These are phyloP conservation scores for Casuarius casuarius DNA, from an alignment of 2,113 vertebrate genomes.

Conservation along the genomic window DNA sequence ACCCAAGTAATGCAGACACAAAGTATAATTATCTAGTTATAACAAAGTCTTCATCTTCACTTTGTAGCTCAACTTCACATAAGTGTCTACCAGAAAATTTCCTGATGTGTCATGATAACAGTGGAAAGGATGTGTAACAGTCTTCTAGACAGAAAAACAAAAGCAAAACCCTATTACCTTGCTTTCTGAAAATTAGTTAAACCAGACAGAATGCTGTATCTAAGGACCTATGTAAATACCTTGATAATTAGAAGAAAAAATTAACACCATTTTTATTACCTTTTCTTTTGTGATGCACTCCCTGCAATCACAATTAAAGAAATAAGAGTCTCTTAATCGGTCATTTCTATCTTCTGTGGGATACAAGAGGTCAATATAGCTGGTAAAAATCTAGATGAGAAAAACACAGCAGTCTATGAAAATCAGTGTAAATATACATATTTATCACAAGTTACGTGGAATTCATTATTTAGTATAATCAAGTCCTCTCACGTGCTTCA, in stretches of 20 bases:
- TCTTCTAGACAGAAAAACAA: neutral
- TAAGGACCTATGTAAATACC: neutral
- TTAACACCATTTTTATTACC: slow-evolving; percentile 66
- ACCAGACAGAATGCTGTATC: neutral
- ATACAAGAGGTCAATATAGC: slow-evolving; percentile 96
- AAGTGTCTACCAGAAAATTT: neutral
- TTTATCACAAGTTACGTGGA: neutral
- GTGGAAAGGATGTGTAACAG: slow-evolving; percentile 1
- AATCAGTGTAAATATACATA: neutral
- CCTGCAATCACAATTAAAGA: slow-evolving; percentile 91
- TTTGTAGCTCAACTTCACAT: slow-evolving; percentile 11
- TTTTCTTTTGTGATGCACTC: slow-evolving; percentile 88
- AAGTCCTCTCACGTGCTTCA: neutral
- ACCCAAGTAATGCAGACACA: neutral
- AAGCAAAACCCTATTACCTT: neutral
- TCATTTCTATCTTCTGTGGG: slow-evolving; percentile 92
- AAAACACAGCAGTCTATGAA: neutral
- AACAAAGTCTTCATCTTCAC: slow-evolving; percentile 1
- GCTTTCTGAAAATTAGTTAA: neutral
- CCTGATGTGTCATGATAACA: neutral
- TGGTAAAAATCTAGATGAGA: slow-evolving; percentile 87
- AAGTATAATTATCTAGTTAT: neutral
- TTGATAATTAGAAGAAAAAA: neutral
- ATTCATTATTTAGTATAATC: neutral
- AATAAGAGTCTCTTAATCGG: slow-evolving; percentile 88